Evolutionary conservation across 2,113 vertebrate species (phyloP).

Genomic region (Boleophthalmus pectinirostris): DNA sequence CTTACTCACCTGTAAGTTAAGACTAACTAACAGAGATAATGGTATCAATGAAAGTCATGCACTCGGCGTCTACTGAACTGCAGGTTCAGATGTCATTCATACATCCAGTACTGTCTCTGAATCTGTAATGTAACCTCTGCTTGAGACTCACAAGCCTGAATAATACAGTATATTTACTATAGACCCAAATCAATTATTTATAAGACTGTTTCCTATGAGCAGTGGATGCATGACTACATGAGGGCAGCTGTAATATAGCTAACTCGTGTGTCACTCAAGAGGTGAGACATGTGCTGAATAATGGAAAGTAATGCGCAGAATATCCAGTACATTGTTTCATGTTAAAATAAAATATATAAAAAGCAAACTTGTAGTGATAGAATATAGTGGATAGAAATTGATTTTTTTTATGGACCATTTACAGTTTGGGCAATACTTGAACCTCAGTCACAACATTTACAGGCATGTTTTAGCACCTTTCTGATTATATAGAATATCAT

Average conservation of each 20-base stretch:
- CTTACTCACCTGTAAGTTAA: not conserved
- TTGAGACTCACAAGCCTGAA: constrained; percentile 5
- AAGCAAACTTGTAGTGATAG: not conserved
- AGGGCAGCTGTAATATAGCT: not conserved
- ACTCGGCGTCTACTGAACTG: not conserved
- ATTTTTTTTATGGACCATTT: not conserved
- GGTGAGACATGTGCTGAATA: not conserved
- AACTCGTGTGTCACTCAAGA: not conserved
- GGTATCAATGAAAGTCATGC: not conserved
- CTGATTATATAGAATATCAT: no score
- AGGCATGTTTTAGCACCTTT: no score
- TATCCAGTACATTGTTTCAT: no score
- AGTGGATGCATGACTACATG: not conserved
- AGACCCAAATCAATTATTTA: not conserved
- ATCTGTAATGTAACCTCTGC: constrained; percentile 4
- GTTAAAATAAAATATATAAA: not conserved
- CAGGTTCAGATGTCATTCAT: not conserved
- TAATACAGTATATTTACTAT: constrained; percentile 15
- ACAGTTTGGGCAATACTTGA: not conserved
- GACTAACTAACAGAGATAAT: not conserved
- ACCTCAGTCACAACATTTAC: not conserved
- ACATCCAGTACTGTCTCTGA: not conserved
- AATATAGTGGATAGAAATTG: not conserved
- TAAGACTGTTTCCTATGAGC: not conserved
- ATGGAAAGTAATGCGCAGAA: no score